A percentile compares a stretch with the other conserved stretches of the same genome.
phyloP scores from a whole-genome alignment of 2,888 invertebrate genomes.

The Nymphalis urticae region DNA sequence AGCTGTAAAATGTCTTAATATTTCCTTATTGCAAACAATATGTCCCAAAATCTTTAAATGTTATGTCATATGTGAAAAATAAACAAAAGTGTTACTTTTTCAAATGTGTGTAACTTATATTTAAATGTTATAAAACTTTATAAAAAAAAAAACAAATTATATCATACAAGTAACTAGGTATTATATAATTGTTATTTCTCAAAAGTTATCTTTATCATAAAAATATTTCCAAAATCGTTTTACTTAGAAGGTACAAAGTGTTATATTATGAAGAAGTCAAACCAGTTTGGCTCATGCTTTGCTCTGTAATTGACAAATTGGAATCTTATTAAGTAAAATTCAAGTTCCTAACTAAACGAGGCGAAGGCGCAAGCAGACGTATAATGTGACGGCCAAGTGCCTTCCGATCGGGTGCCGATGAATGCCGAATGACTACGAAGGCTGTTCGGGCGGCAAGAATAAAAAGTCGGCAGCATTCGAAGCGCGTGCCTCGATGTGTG shows the following conservation, averaged over 20 bases:
- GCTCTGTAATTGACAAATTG: conserved; percentile 87
- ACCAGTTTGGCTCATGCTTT: conserved; percentile 75
- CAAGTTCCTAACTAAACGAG: conserved; percentile 73
- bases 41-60: too few species aligned
- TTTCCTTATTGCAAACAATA: too few species aligned
- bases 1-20: too few species aligned
- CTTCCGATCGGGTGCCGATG: conserved; percentile 71
- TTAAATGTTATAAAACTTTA: background rate
- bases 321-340: conserved; percentile 85
- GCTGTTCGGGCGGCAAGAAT: conserved; percentile 61
- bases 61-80: too few species aligned
- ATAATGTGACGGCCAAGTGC: conserved; percentile 59
- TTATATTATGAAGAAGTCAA: conserved; percentile 65
- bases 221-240: conserved; percentile 59
- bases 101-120: too few species aligned
- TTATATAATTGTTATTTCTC: background rate
- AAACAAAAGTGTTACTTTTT: too few species aligned
- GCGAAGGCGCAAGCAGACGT: conserved; percentile 56
- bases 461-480: conserved; percentile 82
- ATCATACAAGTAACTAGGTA: background rate
- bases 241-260: conserved; percentile 64
- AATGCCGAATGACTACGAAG: conserved; percentile 68
- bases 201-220: conserved; percentile 34
- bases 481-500: conserved; percentile 89
- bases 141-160: background rate